Percentiles rank a stretch among this genome's conserved stretches.
These are phyloP conservation scores for Gymnarchus niloticus DNA, from an alignment of 2,113 vertebrate species.

Conservation along the genomic window DNA sequence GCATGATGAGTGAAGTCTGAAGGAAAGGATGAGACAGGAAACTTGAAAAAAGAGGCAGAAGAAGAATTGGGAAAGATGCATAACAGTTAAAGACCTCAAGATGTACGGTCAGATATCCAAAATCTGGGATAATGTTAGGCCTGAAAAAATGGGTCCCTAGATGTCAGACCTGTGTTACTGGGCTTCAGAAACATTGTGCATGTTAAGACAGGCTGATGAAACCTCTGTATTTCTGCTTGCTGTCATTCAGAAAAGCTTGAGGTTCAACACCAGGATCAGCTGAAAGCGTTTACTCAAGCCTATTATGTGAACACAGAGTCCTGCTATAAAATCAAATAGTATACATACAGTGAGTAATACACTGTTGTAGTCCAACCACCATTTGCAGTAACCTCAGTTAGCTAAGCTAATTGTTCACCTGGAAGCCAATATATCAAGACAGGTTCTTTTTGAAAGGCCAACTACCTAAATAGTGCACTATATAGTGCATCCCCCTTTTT, in stretches of 20 bases:
- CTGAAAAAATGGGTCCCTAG: not conserved
- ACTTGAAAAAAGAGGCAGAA: not conserved
- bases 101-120: slow-evolving; percentile 1
- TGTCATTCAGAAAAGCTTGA: not conserved
- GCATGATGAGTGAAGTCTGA: not conserved
- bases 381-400: not conserved
- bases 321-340: not conserved
- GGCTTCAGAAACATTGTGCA: too few relatives aligned
- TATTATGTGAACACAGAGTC: not conserved
- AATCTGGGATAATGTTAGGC: not conserved
- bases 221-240: not conserved
- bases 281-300: not conserved
- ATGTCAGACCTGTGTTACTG: not conserved
- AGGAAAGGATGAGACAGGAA: not conserved
- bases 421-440: not conserved
- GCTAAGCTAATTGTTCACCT: not conserved
- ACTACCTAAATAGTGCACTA: not conserved
- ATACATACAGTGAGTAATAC: not conserved
- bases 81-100: not conserved
- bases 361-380: not conserved
- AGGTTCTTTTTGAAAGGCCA: not conserved
- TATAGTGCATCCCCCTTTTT: too few relatives aligned
- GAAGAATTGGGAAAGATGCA: not conserved
- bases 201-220: not conserved
- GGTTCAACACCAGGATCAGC: not conserved